Percentiles rank a stretch among this genome's conserved stretches.
Evolutionary conservation across 2,113 vertebrate species (phyloP).

Genomic region (Sterna hirundo): DNA sequence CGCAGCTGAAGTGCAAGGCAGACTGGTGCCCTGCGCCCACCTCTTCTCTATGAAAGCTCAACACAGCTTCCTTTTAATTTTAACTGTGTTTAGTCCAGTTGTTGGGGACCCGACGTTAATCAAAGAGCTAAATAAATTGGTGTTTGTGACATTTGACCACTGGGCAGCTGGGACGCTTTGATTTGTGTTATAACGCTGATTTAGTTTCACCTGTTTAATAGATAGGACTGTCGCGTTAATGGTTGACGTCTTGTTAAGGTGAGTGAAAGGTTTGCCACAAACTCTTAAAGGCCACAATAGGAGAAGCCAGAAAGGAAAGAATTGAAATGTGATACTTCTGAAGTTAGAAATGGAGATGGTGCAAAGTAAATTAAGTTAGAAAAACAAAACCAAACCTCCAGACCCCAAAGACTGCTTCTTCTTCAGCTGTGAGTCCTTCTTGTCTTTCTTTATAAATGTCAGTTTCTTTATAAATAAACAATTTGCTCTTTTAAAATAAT

Average conservation of each 20-base stretch:
- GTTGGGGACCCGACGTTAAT: neutral
- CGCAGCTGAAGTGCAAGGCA: neutral
- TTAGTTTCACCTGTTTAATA: neutral
- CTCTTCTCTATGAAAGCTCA: neutral
- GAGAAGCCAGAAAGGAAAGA: neutral
- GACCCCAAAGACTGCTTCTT: neutral
- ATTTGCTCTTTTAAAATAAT: neutral
- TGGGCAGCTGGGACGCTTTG: neutral
- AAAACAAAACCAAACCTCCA: neutral
- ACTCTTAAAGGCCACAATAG: neutral
- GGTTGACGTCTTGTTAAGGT: neutral
- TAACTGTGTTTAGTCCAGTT: neutral
- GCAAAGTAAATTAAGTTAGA: neutral
- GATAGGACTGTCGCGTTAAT: rapidly evolving
- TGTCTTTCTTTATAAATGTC: neutral
- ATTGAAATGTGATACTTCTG: neutral
- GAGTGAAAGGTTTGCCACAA: neutral
- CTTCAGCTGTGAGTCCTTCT: neutral
- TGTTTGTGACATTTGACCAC: neutral
- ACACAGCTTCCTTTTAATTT: neutral
- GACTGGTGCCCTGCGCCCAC: neutral
- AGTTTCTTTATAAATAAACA: neutral
- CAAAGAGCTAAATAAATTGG: neutral
- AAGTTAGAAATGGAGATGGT: neutral
- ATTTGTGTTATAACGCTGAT: neutral